phyloP scores from a whole-genome alignment of 2,888 invertebrate species.

The Ophonus ardosiacus region DNA sequence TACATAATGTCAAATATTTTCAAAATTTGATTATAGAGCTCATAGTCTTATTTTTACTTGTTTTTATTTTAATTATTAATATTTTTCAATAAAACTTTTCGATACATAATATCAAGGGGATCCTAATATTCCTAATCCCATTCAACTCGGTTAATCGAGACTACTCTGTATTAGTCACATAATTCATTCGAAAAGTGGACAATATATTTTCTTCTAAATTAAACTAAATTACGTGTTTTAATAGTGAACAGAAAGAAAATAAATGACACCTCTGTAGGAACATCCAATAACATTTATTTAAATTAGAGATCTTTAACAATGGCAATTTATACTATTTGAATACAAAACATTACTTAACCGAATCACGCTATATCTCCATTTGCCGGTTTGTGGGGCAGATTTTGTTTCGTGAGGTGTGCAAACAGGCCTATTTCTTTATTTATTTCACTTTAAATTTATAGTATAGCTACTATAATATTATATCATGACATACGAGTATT shows the following conservation, averaged over 20 bases:
- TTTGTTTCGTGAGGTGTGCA: constrained; percentile 35
- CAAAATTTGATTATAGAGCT: no score
- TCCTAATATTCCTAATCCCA: no score
- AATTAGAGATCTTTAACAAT: not conserved
- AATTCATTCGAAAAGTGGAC: not conserved
- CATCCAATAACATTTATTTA: constrained; percentile 4
- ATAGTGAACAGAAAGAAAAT: not conserved
- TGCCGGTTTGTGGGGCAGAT: not conserved
- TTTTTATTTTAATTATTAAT: no score
- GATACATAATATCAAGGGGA: no score
- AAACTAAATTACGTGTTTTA: not conserved
- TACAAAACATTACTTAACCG: constrained; percentile 8
- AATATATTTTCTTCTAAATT: not conserved
- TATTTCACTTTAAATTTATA: constrained; percentile 7
- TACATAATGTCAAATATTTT: no score
- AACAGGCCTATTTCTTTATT: constrained; percentile 29
- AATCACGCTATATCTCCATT: constrained; percentile 43
- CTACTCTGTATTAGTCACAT: no score
- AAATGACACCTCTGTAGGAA: not conserved
- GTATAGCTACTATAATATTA: not conserved
- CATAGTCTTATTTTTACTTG: no score
- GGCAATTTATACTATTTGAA: constrained; percentile 2
- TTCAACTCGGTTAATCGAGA: no score
- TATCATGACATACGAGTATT: not conserved
- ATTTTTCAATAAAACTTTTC: no score